Evolutionary conservation across 2,113 vertebrate species (phyloP).

Genomic region (Indicator indicator): DNA sequence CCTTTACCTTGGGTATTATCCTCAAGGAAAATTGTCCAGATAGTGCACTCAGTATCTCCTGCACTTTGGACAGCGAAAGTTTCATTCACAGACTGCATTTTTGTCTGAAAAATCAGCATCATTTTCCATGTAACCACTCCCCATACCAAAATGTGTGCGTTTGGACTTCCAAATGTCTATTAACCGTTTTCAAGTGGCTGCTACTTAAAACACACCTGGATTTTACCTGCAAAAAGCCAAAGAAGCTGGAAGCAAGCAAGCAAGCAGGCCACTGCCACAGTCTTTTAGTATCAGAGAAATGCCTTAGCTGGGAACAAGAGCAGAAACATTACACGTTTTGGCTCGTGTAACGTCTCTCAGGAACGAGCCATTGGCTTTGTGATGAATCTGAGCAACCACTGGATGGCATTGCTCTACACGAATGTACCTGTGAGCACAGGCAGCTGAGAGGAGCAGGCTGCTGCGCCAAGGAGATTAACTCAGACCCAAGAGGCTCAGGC

Average conservation of each 20-base stretch:
- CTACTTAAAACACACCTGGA: neutral
- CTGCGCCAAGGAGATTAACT: conserved; percentile 19
- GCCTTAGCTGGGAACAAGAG: neutral
- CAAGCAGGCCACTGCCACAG: neutral
- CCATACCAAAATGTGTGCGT: neutral
- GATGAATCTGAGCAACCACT: conserved; percentile 40
- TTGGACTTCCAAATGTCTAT: neutral
- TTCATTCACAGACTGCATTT: neutral
- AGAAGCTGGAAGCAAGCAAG: neutral
- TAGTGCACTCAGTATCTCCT: neutral
- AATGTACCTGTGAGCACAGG: neutral
- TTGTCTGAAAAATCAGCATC: neutral
- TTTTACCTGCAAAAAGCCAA: neutral
- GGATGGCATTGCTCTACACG: conserved; percentile 37
- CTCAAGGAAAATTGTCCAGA: neutral
- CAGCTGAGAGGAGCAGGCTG: neutral
- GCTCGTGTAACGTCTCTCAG: neutral
- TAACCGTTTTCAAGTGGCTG: neutral
- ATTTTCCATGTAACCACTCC: neutral
- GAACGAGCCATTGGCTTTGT: conserved; percentile 20
- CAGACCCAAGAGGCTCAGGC: conserved; percentile 2
- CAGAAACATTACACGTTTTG: neutral
- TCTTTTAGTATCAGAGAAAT: neutral
- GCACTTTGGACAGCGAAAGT: neutral
- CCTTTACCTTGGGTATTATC: neutral